A percentile compares a stretch with the other conserved stretches of the same genome.
Evolutionary conservation across 1,140 invertebrate genomes (phyloP).

Genomic region (Scaptomyza montana): DNA sequence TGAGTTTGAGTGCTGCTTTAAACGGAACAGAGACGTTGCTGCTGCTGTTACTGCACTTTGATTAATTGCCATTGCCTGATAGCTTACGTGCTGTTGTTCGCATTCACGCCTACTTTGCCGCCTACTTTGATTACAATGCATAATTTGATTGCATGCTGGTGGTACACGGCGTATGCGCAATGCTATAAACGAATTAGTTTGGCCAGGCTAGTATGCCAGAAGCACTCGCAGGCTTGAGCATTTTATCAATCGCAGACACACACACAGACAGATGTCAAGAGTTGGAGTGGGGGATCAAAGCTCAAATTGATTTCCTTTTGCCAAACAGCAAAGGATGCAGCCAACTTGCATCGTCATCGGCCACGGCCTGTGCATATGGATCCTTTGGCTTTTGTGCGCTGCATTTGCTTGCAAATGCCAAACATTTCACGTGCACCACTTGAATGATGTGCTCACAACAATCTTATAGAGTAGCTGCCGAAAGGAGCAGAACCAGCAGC

Average conservation of each 20-base stretch:
- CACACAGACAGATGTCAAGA: constrained; percentile 2
- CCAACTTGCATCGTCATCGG: background rate
- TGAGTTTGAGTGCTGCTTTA: constrained; percentile 70
- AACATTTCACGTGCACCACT: constrained; percentile 30
- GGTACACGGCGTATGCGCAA: constrained; percentile 61
- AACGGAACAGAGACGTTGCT: constrained; percentile 27
- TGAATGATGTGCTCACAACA: constrained; percentile 29
- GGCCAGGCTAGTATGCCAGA: background rate
- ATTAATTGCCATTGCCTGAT: constrained; percentile 74
- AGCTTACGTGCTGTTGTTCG: constrained; percentile 33
- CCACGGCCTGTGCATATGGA: background rate
- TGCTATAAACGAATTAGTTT: constrained; percentile 64
- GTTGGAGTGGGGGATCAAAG: constrained; percentile 27
- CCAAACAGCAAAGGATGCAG: constrained; percentile 14
- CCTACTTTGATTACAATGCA: constrained; percentile 40
- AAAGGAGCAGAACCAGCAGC: background rate
- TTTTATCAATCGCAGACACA: constrained; percentile 7
- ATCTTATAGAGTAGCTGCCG: constrained; percentile 5
- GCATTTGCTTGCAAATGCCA: constrained; percentile 29
- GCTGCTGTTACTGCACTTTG: constrained; percentile 61
- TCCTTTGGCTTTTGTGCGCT: constrained; percentile 20
- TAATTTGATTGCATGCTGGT: constrained; percentile 64
- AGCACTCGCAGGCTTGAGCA: background rate
- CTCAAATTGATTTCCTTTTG: constrained; percentile 39
- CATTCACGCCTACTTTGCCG: constrained; percentile 18